Percentiles rank a stretch among this genome's conserved stretches.
Conservation (phyloP, 2,888 invertebrate genomes). For the Ypsolopha scabrella region DNA sequence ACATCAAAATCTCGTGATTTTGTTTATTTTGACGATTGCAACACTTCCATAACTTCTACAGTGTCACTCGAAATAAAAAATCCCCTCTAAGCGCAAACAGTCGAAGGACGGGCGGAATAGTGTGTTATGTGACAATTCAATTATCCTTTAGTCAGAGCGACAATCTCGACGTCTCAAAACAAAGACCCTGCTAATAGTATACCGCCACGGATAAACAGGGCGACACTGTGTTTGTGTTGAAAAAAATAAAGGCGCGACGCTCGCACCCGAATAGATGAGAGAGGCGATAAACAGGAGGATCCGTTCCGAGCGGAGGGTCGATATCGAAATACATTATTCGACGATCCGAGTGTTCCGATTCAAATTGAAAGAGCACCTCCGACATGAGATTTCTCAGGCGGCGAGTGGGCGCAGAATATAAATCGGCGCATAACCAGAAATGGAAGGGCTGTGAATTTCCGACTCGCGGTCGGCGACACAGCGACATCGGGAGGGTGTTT, state of each 20-base stretch:
- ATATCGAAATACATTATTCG: conserved; percentile 70
- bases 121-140: conserved; percentile 46
- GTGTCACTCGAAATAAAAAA: conserved; percentile 2
- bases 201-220: conserved; percentile 55
- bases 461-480: conserved; percentile 42
- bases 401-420: conserved; percentile 70
- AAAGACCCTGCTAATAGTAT: conserved; percentile 60
- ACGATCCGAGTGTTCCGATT: conserved; percentile 70
- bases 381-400: conserved; percentile 69
- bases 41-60: too few species aligned
- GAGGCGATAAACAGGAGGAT: conserved; percentile 68
- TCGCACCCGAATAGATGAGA: conserved; percentile 64
- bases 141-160: conserved; percentile 47
- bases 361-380: conserved; percentile 71
- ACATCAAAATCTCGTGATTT: too few species aligned
- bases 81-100: conserved; percentile 16
- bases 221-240: conserved; percentile 57
- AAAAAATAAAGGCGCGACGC: conserved; percentile 67
- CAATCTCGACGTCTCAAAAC: conserved; percentile 58
- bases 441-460: conserved; percentile 64
- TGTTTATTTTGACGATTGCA: too few species aligned
- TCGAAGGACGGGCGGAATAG: conserved; percentile 27
- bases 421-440: conserved; percentile 69
- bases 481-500: conserved; percentile 1
- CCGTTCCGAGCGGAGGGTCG: conserved; percentile 62